Percentiles rank a stretch among this genome's conserved stretches.
These are phyloP conservation scores for Thecophora atra DNA, from an alignment of 2,888 invertebrate species.

Conservation along the genomic window DNA sequence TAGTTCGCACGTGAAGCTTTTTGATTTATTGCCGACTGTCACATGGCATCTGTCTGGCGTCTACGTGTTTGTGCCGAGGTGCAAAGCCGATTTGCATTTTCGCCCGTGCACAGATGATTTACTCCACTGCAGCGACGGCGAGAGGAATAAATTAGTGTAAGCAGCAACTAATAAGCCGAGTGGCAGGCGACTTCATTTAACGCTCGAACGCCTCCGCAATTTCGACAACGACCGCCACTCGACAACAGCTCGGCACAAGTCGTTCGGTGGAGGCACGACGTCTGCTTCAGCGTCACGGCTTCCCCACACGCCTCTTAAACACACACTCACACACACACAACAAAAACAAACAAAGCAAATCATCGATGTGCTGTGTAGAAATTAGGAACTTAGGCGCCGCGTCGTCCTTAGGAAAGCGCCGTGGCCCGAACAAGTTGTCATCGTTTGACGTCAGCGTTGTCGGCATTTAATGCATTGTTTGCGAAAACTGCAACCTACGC, in stretches of 20 bases:
- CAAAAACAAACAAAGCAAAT: neutral
- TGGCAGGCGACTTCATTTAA: conserved; percentile 44
- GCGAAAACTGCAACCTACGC: too few species aligned
- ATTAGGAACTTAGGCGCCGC: conserved; percentile 5
- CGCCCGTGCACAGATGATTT: conserved; percentile 48
- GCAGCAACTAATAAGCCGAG: conserved; percentile 59
- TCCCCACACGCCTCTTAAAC: neutral
- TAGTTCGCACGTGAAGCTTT: conserved; percentile 62
- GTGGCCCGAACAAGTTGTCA: too few species aligned
- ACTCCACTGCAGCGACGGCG: conserved; percentile 51
- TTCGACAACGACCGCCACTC: conserved; percentile 16
- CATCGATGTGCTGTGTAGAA: conserved; percentile 4
- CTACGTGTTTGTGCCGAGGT: conserved; percentile 13
- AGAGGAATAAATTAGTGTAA: conserved; percentile 59
- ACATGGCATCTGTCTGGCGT: conserved; percentile 55
- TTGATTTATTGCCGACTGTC: conserved; percentile 60
- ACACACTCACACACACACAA: neutral
- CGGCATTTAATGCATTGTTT: too few species aligned
- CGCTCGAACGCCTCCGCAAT: conserved; percentile 47
- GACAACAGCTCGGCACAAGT: neutral
- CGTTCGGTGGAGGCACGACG: conserved; percentile 8
- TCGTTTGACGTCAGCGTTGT: too few species aligned
- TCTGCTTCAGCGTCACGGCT: conserved; percentile 4
- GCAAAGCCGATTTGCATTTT: conserved; percentile 22
- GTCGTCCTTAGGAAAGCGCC: too few species aligned